These are phyloP conservation scores for Leucopsar rothschildi DNA, from an alignment of 2,113 vertebrate species.

Conservation along the genomic window DNA sequence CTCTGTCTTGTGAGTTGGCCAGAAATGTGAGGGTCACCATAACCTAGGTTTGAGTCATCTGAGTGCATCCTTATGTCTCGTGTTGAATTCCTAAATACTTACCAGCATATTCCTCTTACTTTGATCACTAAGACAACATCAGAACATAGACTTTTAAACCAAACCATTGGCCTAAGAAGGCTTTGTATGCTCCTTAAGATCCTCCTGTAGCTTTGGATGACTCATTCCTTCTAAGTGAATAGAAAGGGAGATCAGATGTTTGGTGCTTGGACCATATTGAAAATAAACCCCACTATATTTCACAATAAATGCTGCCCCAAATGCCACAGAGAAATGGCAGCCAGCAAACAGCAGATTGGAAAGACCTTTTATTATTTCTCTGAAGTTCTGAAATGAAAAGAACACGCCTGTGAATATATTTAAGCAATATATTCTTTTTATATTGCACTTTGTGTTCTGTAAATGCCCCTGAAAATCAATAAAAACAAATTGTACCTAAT, in stretches of 20 bases:
- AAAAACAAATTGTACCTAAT: not conserved
- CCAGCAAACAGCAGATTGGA: not conserved
- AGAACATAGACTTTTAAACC: not conserved
- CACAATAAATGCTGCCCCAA: not conserved
- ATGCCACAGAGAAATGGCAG: not conserved
- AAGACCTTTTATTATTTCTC: not conserved
- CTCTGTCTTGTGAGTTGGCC: not conserved
- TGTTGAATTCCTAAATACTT: not conserved
- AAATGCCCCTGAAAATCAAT: slow-evolving; percentile 10
- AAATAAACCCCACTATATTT: not conserved
- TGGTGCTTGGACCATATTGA: not conserved
- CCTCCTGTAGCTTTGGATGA: not conserved
- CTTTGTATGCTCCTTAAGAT: not conserved
- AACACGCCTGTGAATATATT: not conserved
- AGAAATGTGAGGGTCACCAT: not conserved
- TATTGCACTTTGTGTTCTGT: not conserved
- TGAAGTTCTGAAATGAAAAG: not conserved
- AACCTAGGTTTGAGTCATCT: not conserved
- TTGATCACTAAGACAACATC: not conserved
- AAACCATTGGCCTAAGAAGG: not conserved
- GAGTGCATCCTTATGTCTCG: not conserved
- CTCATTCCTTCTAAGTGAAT: not conserved
- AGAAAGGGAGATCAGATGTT: not conserved
- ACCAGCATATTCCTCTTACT: not conserved
- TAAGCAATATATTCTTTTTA: not conserved